A percentile compares a stretch with the other conserved stretches of the same genome.
These are phyloP conservation scores for Spilogale gracilis DNA, from an alignment of 2,113 vertebrate genomes.

Conservation along the genomic window DNA sequence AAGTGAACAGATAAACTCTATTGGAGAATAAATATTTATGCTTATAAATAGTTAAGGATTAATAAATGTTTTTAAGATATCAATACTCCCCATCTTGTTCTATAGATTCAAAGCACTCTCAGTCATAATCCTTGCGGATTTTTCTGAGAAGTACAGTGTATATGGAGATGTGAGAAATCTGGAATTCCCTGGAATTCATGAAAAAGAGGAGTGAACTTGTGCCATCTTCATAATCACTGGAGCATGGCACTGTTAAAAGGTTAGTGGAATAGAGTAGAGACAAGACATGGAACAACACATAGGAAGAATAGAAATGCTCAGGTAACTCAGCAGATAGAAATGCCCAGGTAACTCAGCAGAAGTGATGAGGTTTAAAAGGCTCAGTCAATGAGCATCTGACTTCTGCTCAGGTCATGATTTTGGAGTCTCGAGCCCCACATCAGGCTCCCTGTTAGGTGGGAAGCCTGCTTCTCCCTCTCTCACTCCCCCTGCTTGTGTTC, in stretches of 20 bases:
- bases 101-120: background rate
- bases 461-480: no score
- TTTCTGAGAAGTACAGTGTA: background rate
- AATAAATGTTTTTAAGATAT: accelerated
- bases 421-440: no score
- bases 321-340: no score
- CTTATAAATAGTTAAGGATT: background rate
- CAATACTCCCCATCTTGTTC: background rate
- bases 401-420: no score
- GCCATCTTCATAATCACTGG: accelerated
- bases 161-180: background rate
- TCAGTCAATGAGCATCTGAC: no score
- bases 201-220: background rate
- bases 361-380: background rate
- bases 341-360: no score
- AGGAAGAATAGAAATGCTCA: no score
- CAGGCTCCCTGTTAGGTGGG: no score
- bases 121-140: no score
- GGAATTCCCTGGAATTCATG: background rate
- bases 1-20: background rate
- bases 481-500: no score
- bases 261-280: background rate
- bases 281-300: background rate
- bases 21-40: background rate
- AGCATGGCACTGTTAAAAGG: background rate